Evolutionary conservation across 1,140 invertebrate species (phyloP).

Genomic region (Monomorium pharaonis): DNA sequence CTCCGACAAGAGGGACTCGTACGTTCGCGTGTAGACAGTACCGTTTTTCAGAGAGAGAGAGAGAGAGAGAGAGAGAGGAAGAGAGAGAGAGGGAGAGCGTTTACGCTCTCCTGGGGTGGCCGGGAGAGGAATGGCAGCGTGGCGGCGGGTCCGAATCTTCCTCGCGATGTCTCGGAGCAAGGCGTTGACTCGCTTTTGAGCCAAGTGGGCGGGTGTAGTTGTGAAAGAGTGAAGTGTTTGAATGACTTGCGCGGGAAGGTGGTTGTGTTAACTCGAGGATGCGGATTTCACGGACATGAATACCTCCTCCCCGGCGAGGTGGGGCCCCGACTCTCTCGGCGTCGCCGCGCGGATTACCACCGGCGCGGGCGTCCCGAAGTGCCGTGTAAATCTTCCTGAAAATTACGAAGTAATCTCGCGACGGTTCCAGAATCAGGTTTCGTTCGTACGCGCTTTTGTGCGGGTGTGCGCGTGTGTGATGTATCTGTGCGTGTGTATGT

Average conservation of each 20-base stretch:
- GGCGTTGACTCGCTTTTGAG: conserved; percentile 45
- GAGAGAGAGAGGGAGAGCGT: too few relatives aligned
- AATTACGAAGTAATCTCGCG: conserved; percentile 52
- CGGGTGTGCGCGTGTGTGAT: not conserved
- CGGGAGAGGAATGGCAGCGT: conserved; percentile 26
- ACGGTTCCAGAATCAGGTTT: conserved; percentile 28
- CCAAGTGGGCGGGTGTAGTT: conserved; percentile 39
- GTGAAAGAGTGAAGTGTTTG: conserved; percentile 48
- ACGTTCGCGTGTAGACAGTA: conserved; percentile 5
- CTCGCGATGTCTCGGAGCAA: conserved; percentile 29
- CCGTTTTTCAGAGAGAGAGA: conserved; percentile 29
- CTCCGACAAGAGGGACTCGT: not conserved
- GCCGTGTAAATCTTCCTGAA: conserved; percentile 55
- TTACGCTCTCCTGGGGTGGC: conserved; percentile 28
- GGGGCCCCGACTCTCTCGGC: conserved; percentile 27
- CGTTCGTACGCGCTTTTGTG: not conserved
- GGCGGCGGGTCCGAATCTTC: conserved; percentile 46
- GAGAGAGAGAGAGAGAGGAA: too few relatives aligned
- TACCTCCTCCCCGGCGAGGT: conserved; percentile 34
- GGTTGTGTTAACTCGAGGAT: conserved; percentile 40
- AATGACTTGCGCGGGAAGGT: conserved; percentile 42
- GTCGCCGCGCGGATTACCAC: conserved; percentile 23
- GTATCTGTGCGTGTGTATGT: not conserved
- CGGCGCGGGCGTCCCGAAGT: conserved; percentile 47
- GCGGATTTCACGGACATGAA: conserved; percentile 44